These are phyloP conservation scores for Eledone cirrhosa DNA, from an alignment of 2,888 invertebrate species.

Conservation along the genomic window DNA sequence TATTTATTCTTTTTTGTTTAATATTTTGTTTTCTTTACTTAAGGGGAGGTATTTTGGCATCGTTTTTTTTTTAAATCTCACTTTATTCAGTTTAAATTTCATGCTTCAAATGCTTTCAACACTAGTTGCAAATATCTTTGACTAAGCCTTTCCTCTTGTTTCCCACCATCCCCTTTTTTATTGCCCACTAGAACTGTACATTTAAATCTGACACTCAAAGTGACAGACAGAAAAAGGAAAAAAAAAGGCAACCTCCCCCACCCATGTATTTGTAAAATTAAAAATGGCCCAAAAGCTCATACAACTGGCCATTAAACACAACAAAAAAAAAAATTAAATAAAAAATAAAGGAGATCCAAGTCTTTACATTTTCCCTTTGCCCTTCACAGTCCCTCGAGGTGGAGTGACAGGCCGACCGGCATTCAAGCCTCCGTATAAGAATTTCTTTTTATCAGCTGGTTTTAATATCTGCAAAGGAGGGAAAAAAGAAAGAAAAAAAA, in stretches of 20 bases:
- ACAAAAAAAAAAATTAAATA: not conserved
- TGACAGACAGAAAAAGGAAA: not conserved
- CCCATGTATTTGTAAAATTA: constrained; percentile 4
- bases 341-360: not conserved
- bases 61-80: too few species aligned
- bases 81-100: too few species aligned
- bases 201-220: not conserved
- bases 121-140: too few species aligned
- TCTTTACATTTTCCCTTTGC: constrained; percentile 56
- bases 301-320: not conserved
- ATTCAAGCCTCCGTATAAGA: constrained; percentile 93
- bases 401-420: constrained; percentile 97
- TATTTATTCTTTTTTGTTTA: too few species aligned
- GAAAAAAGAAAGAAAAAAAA: not conserved
- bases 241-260: not conserved
- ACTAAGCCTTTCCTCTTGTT: too few species aligned
- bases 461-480: constrained; percentile 85
- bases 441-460: constrained; percentile 99
- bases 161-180: too few species aligned
- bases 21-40: too few species aligned
- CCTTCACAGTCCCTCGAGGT: constrained; percentile 74
- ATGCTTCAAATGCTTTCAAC: too few species aligned
- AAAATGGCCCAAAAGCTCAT: constrained; percentile 4
- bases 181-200: constrained; percentile 13
- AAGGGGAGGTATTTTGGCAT: too few species aligned